Percentiles rank a stretch among this genome's conserved stretches.
phyloP scores from a whole-genome alignment of 2,888 invertebrate genomes.

The Stegophylla sp. region DNA sequence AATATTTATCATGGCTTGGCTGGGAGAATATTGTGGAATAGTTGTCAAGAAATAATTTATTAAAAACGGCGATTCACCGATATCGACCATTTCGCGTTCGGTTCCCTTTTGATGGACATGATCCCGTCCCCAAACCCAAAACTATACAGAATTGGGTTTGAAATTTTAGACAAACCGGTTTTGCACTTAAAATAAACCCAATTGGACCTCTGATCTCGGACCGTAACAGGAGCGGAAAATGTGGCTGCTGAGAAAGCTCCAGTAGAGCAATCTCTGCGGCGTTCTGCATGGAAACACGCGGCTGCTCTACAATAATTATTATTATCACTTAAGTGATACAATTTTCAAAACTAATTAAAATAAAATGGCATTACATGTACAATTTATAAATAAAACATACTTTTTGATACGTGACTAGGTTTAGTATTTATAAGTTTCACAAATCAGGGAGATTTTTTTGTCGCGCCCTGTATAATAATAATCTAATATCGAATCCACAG shows the following conservation, averaged over 20 bases:
- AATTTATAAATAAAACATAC: not conserved
- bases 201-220: too few relatives aligned
- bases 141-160: too few relatives aligned
- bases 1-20: too few relatives aligned
- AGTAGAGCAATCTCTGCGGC: slow-evolving; percentile 61
- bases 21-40: too few relatives aligned
- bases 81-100: too few relatives aligned
- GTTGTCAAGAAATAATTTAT: too few relatives aligned
- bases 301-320: slow-evolving; percentile 61
- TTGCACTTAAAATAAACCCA: too few relatives aligned
- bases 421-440: not conserved
- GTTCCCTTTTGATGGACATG: too few relatives aligned
- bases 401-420: not conserved
- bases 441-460: not conserved
- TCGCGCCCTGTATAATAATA: not conserved
- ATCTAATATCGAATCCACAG: too few relatives aligned
- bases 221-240: slow-evolving; percentile 63
- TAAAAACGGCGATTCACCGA: too few relatives aligned
- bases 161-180: too few relatives aligned
- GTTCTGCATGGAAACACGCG: slow-evolving; percentile 62
- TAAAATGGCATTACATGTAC: not conserved
- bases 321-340: not conserved
- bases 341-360: not conserved
- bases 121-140: too few relatives aligned
- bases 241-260: slow-evolving; percentile 62